Evolutionary conservation across 2,113 vertebrate genomes (phyloP).

Genomic region (Phocoena phocoena): DNA sequence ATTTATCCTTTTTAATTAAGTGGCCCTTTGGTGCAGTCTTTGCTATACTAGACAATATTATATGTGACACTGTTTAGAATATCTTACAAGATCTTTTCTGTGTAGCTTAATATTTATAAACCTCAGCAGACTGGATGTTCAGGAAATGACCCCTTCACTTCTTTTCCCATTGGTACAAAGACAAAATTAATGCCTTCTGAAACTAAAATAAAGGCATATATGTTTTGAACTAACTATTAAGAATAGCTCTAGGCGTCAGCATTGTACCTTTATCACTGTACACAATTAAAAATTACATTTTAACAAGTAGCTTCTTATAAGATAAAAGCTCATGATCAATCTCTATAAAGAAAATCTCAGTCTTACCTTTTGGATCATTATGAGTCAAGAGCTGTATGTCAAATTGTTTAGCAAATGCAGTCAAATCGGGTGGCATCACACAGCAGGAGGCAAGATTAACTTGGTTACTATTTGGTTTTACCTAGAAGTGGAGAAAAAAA

Average conservation of each 20-base stretch:
- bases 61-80: neutral
- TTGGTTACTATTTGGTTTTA: slow-evolving; percentile 98
- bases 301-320: slow-evolving; percentile 17
- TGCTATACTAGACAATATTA: neutral
- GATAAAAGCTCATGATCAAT: slow-evolving; percentile 7
- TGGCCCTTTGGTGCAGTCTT: neutral
- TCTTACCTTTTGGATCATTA: slow-evolving; percentile 96
- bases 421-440: slow-evolving; percentile 98
- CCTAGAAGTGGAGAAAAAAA: slow-evolving; percentile 83
- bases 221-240: neutral
- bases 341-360: neutral
- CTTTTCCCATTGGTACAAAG: neutral
- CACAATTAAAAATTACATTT: slow-evolving; percentile 33
- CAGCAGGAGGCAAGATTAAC: slow-evolving; percentile 99
- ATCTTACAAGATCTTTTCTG: neutral
- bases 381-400: slow-evolving; percentile 98
- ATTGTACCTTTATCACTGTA: neutral
- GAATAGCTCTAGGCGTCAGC: neutral
- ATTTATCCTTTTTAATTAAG: slow-evolving; percentile 30
- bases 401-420: slow-evolving; percentile 96
- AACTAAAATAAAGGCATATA: neutral
- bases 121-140: neutral
- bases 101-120: slow-evolving; percentile 18
- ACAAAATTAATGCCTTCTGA: slow-evolving; percentile 22
- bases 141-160: neutral